phyloP scores from a whole-genome alignment of 2,888 invertebrate genomes.

The Ptychoptera albimana region DNA sequence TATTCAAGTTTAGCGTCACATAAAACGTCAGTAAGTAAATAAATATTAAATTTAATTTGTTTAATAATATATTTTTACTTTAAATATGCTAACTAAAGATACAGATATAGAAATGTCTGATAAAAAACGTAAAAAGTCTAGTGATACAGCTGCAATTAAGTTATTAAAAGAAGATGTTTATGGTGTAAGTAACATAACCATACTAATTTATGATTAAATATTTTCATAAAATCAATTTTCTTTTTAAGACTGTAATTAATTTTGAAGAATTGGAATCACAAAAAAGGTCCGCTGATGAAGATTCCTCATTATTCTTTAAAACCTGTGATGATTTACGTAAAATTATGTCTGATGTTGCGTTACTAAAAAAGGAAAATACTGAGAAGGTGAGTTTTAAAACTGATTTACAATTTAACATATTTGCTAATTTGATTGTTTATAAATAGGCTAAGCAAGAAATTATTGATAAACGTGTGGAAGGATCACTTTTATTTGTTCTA shows the following conservation, averaged over 20 bases:
- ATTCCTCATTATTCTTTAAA: constrained; percentile 47
- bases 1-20: too few species aligned
- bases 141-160: constrained; percentile 22
- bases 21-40: too few species aligned
- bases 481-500: constrained; percentile 60
- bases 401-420: constrained; percentile 3
- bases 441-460: constrained; percentile 44
- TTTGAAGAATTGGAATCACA: constrained; percentile 62
- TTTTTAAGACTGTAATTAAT: constrained; percentile 43
- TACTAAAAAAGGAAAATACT: constrained; percentile 41
- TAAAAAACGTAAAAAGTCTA: constrained; percentile 6
- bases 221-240: background rate
- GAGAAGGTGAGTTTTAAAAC: constrained; percentile 32
- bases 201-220: background rate
- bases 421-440: constrained; percentile 6
- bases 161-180: constrained; percentile 37
- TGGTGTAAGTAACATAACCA: constrained; percentile 31
- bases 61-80: too few species aligned
- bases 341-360: constrained; percentile 50
- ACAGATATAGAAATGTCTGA: constrained; percentile 4
- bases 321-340: constrained; percentile 54
- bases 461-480: constrained; percentile 50
- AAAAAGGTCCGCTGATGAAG: constrained; percentile 45
- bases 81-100: constrained; percentile 1
- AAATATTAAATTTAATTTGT: too few species aligned